Conservation (phyloP, 2,113 vertebrate genomes). For the Procavia capensis region DNA sequence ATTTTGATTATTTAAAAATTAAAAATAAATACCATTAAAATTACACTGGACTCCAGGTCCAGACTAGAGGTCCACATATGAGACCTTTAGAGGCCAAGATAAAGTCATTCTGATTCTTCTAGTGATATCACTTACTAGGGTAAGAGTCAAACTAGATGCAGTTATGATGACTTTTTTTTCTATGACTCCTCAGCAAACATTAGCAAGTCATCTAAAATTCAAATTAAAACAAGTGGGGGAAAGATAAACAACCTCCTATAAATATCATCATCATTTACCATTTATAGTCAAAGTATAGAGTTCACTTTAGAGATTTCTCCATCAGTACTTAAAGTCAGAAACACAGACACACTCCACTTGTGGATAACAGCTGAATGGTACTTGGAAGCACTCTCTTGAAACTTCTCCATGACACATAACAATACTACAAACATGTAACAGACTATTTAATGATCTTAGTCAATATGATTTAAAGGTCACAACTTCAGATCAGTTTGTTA, state of each 20-base stretch:
- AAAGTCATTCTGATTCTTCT: slow-evolving; percentile 32
- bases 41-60: neutral
- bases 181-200: slow-evolving; percentile 21
- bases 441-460: neutral
- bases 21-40: slow-evolving; percentile 1
- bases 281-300: slow-evolving; percentile 18
- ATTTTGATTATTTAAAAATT: slow-evolving; percentile 44
- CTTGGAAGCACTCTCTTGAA: neutral
- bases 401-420: neutral
- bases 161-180: neutral
- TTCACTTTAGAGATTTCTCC: neutral
- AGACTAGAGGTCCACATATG: neutral
- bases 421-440: slow-evolving; percentile 7
- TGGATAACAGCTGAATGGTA: neutral
- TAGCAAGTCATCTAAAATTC: neutral
- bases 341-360: slow-evolving; percentile 16
- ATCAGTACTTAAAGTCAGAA: neutral
- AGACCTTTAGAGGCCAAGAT: neutral
- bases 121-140: neutral
- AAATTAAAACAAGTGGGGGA: neutral
- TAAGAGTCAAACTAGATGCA: slow-evolving; percentile 8
- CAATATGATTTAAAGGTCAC: slow-evolving; percentile 26
- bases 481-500: neutral
- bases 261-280: slow-evolving; percentile 34
- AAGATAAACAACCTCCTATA: neutral